Base-by-base conservation (phyloP, 2,888 invertebrate species). In the Tolmerus cingulatus region DNA sequence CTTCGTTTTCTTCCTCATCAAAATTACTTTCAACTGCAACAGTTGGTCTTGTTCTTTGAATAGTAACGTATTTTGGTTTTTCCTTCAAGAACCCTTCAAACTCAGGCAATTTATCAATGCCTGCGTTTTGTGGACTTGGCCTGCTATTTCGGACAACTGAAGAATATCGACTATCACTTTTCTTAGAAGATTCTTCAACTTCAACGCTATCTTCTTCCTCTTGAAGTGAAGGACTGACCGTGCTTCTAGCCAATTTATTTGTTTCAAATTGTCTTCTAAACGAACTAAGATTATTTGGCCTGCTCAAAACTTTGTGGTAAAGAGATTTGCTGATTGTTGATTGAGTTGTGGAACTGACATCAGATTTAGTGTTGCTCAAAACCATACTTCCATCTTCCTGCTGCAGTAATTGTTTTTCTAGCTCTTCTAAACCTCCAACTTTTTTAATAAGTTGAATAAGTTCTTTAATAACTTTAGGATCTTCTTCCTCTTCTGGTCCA, bases 341-440 rank as follows among this genome's bases (percentile, higher is more conserved):
- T 12, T 95, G 94, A 0, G 96, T 95, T 0, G 94, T 94, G 9
- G 92, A 91, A 0, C 91, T 89, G 74, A 90, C 90, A 30, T 92
- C 90, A 9, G 89, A 92, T 0, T 93, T 93, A 74, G 91, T 91
- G 0, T 93, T 92, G 86, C 93, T 93, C 43, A 91, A 91, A 0
- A 93, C 91, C 0, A 94, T 90, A 92, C 94, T 79, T 92, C 93
- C 94, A 43, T 94, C 94, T 9, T 93, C 94, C 89, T 94, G 94
- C 7, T 93, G 91, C 37, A 93, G 92, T 19, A 97, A 92, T 88
- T 97, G 97, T 90, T 96, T 97, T 91, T 97, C 97, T 19, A 97
- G 91, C 90, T 97, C 96, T 90, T 97, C 97, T 1, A 97, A 95
- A 19, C 97, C 97, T 94, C 97, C 97, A 87, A 97, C 96, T 95